Conservation (phyloP, 2,888 invertebrate genomes). For the Octonoba sinensis region DNA sequence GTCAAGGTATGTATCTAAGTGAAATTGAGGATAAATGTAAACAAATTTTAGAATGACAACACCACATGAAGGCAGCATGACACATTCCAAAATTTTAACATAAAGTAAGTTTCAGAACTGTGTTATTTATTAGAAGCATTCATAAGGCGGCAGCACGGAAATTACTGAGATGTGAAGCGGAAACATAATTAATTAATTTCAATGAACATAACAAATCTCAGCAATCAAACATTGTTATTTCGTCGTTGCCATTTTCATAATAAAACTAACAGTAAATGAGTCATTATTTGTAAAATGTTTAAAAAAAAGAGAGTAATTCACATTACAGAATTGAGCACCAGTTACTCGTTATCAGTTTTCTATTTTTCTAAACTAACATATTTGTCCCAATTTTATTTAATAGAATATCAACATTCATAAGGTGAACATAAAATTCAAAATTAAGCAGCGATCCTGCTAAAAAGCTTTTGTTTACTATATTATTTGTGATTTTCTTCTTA, state of each 20-base stretch:
- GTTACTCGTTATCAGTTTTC: too few relatives aligned
- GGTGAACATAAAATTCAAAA: too few relatives aligned
- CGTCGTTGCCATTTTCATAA: slow-evolving; percentile 34
- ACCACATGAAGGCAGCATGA: too few relatives aligned
- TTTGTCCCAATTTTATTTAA: too few relatives aligned
- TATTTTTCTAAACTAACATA: too few relatives aligned
- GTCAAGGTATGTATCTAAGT: neutral
- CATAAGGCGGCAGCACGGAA: slow-evolving; percentile 18
- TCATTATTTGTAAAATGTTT: too few relatives aligned
- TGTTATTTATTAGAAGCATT: neutral
- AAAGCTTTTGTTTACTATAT: neutral
- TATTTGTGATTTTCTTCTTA: neutral
- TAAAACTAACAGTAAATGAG: neutral
- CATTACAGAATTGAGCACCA: too few relatives aligned
- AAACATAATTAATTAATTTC: slow-evolving; percentile 30
- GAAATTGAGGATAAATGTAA: neutral
- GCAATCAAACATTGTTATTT: slow-evolving; percentile 17
- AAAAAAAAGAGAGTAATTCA: too few relatives aligned
- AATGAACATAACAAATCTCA: neutral
- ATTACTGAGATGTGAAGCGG: slow-evolving; percentile 14
- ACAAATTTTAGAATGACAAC: neutral
- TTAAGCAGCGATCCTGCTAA: neutral
- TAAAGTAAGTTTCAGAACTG: neutral
- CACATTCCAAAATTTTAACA: neutral
- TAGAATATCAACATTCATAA: too few relatives aligned